Percentiles rank a stretch among this genome's conserved stretches.
These are phyloP conservation scores for Pseudopleuronectes americanus DNA, from an alignment of 2,797 vertebrate genomes.

Conservation along the genomic window DNA sequence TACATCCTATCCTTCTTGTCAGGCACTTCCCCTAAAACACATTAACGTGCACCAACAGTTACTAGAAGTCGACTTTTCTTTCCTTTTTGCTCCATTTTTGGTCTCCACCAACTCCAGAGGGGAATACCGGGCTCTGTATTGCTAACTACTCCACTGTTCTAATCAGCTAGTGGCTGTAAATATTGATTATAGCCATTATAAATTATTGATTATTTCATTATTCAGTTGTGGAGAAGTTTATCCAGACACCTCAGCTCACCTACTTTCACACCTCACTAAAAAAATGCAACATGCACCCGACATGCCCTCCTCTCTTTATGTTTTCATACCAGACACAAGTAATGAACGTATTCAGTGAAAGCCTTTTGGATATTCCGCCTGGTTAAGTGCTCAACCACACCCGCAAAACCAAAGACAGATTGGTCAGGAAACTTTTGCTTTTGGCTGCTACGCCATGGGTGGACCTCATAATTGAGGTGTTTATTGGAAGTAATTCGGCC, in stretches of 20 bases:
- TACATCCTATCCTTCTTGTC: too few species aligned
- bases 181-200: too few species aligned
- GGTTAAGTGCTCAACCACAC: slow-evolving; percentile 17
- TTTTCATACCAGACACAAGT: background rate
- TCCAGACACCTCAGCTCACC: too few species aligned
- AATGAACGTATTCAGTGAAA: background rate
- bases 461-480: slow-evolving; percentile 53
- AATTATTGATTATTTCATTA: too few species aligned
- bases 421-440: slow-evolving; percentile 36
- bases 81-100: background rate
- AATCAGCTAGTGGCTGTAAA: too few species aligned
- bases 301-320: background rate
- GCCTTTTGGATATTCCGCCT: background rate
- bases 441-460: slow-evolving; percentile 16
- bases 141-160: too few species aligned
- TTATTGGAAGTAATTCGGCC: slow-evolving; percentile 61
- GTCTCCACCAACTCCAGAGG: background rate
- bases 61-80: too few species aligned
- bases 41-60: background rate
- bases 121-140: background rate
- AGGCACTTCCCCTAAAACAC: too few species aligned
- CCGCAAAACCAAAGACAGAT: slow-evolving; percentile 21
- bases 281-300: background rate
- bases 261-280: too few species aligned
- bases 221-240: too few species aligned